These are phyloP conservation scores for Hippocampus barbouri DNA, from an alignment of 2,113 vertebrate species.

Conservation along the genomic window DNA sequence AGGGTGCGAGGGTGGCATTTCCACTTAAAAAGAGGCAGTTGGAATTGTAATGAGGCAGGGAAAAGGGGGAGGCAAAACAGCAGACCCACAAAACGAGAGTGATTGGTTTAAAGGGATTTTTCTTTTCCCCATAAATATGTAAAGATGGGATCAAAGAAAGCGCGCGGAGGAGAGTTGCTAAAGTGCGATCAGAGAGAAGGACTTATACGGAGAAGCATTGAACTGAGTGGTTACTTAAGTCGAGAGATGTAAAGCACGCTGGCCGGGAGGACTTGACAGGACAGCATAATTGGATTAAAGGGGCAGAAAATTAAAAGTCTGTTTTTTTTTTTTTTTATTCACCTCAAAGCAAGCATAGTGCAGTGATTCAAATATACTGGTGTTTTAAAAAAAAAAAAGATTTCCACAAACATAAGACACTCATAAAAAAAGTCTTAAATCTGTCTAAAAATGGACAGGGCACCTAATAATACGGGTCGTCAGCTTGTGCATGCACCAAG, in stretches of 20 bases:
- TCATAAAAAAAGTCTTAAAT: too few relatives aligned
- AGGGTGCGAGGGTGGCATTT: slow-evolving; percentile 56
- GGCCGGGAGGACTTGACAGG: slow-evolving; percentile 34
- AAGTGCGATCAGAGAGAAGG: slow-evolving; percentile 10
- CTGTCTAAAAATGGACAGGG: too few relatives aligned
- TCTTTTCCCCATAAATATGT: slow-evolving; percentile 42
- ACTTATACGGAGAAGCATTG: neutral
- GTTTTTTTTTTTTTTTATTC: slow-evolving; percentile 37
- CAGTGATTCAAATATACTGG: slow-evolving; percentile 16
- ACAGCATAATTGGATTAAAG: slow-evolving; percentile 54
- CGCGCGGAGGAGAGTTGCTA: slow-evolving; percentile 3
- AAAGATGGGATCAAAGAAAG: slow-evolving; percentile 40
- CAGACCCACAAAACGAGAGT: slow-evolving; percentile 50
- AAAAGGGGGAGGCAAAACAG: slow-evolving; percentile 31
- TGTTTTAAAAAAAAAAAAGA: neutral
- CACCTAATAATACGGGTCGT: too few relatives aligned
- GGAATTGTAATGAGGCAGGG: slow-evolving; percentile 59
- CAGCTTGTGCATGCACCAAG: too few relatives aligned
- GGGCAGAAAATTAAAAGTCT: slow-evolving; percentile 49
- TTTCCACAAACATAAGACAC: neutral
- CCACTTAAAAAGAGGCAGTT: slow-evolving; percentile 60
- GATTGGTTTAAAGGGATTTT: slow-evolving; percentile 64
- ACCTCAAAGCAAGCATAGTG: slow-evolving; percentile 25
- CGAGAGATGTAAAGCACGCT: slow-evolving; percentile 25
- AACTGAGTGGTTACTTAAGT: slow-evolving; percentile 5